Evolutionary conservation across 1,140 invertebrate genomes (phyloP).

Genomic region (Asobara japonica): DNA sequence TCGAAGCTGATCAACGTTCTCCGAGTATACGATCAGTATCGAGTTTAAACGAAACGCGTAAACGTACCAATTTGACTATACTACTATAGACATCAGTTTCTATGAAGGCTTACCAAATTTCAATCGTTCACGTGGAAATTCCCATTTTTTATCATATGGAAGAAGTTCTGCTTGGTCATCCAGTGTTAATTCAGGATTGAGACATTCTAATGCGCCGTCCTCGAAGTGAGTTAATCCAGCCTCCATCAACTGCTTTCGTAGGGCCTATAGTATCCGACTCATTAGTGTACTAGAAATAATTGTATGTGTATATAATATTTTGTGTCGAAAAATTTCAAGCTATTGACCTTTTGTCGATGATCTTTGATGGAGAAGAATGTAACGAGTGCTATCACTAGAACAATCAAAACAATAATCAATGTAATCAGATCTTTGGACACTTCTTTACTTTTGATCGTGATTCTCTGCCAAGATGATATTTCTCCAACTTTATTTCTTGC

Average conservation of each 20-base stretch:
- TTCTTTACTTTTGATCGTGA: constrained; percentile 61
- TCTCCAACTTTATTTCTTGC: constrained; percentile 56
- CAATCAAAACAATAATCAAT: constrained; percentile 65
- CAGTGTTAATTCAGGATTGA: constrained; percentile 89
- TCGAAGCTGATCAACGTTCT: too few species aligned
- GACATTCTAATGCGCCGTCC: constrained; percentile 79
- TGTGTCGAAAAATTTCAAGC: constrained; percentile 15
- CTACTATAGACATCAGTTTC: too few species aligned
- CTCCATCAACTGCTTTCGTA: constrained; percentile 72
- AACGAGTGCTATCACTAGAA: constrained; percentile 60
- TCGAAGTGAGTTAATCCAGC: constrained; percentile 81
- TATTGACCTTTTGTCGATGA: constrained; percentile 69
- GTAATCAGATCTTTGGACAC: constrained; percentile 49
- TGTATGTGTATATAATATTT: constrained; percentile 2
- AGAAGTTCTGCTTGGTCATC: constrained; percentile 92
- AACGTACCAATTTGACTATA: too few species aligned
- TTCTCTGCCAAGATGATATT: constrained; percentile 46
- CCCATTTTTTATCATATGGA: constrained; percentile 90
- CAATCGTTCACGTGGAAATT: constrained; percentile 87
- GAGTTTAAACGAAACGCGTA: too few species aligned
- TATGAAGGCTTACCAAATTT: constrained; percentile 83
- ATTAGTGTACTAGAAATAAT: constrained; percentile 46
- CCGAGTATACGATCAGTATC: too few species aligned
- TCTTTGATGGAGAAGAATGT: constrained; percentile 69
- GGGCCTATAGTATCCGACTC: constrained; percentile 52